Evolutionary conservation across 2,797 vertebrate genomes (phyloP), one percentile per base, ranked within the genome.

Genomic region (Varecia variegata): DNA sequence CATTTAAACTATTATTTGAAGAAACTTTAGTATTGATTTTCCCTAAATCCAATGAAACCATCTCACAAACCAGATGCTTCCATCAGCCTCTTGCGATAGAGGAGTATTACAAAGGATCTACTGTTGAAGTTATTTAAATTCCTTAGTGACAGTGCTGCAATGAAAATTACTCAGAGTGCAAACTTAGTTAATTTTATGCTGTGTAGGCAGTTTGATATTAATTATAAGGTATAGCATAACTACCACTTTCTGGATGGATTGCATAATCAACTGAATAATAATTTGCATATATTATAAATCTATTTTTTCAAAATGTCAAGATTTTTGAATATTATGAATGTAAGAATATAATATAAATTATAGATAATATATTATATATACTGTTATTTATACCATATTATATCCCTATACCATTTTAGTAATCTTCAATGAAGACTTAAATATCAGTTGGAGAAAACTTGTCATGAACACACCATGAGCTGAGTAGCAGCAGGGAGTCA

Each of bases 181-280:
- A 94, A 94, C 77, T 94, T 79, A 82, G 88, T 90, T 96, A 96
- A 97, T 97, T 96, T 91, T 85, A 94, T 94, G 94, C 91, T 81
- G 88, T 85, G 94, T 95, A 97, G 96, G 95, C 82, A 93, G 95
- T 84, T 67, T 95, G 86, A 95, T 96, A 95, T 96, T 96, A 97
- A 98, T 97, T 96, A 96, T 93, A 93, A 93, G 47, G 82, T 96
- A 88, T 68, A 32, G 20, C 82, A 5, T 81, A 97, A 95, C 90
- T 94, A 89, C 74, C 62, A 89, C 68, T 95, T 95, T 97, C 56
- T 87, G 23, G 21, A 85, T 74, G 12, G n/a, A 60, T 92, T 96
- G 65, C 85, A 95, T 96, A 97, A 97, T 96, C 50, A 76, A 56
- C 70, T 77, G 92, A 96, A 91, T 91, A 93, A 94, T 79, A 96